phyloP scores from a whole-genome alignment of 2,113 vertebrate genomes.

The Pachypanchax playfairii region DNA sequence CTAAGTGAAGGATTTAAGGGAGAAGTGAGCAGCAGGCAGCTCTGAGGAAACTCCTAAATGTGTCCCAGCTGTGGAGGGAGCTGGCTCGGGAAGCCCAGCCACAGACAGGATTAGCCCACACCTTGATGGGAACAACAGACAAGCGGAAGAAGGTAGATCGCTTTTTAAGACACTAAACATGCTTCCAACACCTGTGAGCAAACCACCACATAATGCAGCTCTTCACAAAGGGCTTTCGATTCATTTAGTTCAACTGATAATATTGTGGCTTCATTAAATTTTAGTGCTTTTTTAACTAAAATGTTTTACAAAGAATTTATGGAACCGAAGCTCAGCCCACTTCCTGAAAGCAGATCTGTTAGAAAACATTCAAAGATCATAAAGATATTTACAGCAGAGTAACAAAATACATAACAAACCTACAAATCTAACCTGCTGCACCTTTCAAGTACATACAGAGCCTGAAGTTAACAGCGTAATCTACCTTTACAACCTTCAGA shows the following conservation, averaged over 20 bases:
- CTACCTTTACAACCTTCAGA: conserved; percentile 5
- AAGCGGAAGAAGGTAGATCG: conserved; percentile 14
- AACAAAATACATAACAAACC: conserved; percentile 1
- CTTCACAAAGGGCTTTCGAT: neutral
- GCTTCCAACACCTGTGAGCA: conserved; percentile 39
- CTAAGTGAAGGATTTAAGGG: conserved; percentile 20
- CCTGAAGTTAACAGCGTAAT: conserved; percentile 6
- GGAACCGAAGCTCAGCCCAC: neutral
- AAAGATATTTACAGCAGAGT: neutral
- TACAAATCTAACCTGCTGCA: conserved; percentile 15
- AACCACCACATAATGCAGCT: conserved; percentile 25
- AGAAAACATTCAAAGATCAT: neutral
- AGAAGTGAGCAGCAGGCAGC: conserved; percentile 35
- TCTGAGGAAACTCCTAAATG: conserved; percentile 79
- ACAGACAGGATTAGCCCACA: conserved; percentile 49
- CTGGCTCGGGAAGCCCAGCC: conserved; percentile 45
- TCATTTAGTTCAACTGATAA: neutral
- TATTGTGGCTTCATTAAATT: neutral
- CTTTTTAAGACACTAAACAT: conserved; percentile 26
- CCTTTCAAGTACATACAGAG: conserved; percentile 28
- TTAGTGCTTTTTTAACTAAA: neutral
- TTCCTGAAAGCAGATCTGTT: neutral
- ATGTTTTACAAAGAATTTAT: neutral
- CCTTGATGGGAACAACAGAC: conserved; percentile 71
- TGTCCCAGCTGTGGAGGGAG: conserved; percentile 69